phyloP scores from a whole-genome alignment of 2,113 vertebrate species.

The Ursus arctos region DNA sequence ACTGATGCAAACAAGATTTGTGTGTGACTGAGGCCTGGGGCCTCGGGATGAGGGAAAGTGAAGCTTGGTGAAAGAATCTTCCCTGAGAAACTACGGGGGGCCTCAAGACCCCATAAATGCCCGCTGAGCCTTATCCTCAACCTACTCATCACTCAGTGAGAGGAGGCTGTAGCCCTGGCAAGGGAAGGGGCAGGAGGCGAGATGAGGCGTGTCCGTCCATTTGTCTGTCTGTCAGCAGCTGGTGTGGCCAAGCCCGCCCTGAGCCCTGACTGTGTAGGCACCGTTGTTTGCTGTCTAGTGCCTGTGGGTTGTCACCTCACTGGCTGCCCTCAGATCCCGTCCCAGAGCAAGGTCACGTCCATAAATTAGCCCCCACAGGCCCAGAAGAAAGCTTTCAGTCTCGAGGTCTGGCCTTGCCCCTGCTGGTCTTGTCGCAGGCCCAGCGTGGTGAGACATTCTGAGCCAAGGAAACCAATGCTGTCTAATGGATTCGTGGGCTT shows the following conservation, averaged over 20 bases:
- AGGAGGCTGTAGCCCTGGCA: not conserved
- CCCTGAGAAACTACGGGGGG: not conserved
- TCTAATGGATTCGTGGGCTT: not conserved
- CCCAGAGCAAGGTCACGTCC: not conserved
- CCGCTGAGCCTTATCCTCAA: not conserved
- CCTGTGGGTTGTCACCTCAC: constrained; percentile 41
- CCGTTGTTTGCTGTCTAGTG: constrained; percentile 38
- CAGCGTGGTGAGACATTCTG: not conserved
- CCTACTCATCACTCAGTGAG: not conserved
- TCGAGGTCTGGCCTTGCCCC: not conserved
- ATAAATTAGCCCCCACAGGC: not conserved
- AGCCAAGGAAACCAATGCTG: constrained; percentile 21
- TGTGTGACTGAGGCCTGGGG: constrained; percentile 76
- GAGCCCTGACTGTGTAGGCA: not conserved
- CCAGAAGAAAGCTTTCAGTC: not conserved
- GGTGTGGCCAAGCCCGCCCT: not conserved
- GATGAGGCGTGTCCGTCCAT: not conserved
- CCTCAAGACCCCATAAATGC: not conserved
- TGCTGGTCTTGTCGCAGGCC: not conserved
- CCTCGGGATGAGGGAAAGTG: constrained; percentile 22
- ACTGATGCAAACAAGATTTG: constrained; percentile 85
- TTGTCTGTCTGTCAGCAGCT: constrained; percentile 26
- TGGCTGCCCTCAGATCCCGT: not conserved
- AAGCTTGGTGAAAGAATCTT: constrained; percentile 46
- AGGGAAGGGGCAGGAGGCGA: not conserved